Evolutionary conservation across 2,797 vertebrate species (phyloP).

Genomic region (Pseudochromis fuscus): DNA sequence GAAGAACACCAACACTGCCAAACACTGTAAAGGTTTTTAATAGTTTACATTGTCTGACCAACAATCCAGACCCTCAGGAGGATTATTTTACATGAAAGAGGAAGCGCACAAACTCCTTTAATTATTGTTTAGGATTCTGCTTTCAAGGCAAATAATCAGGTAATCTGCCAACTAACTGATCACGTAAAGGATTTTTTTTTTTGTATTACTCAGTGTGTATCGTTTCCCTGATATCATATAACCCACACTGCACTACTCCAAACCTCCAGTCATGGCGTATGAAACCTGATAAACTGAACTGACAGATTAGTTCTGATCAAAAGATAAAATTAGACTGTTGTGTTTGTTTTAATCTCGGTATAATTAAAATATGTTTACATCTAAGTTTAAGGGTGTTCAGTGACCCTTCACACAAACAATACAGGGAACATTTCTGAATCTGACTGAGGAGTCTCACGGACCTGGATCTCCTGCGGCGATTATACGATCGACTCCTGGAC

Average conservation of each 20-base stretch:
- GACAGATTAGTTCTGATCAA: no score
- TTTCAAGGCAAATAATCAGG: no score
- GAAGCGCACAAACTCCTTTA: background rate
- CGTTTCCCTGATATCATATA: no score
- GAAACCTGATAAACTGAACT: no score
- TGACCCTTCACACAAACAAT: background rate
- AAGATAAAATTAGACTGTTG: background rate
- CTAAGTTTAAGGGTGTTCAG: background rate
- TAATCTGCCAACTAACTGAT: no score
- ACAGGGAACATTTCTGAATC: background rate
- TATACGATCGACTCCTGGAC: slow-evolving; percentile 91
- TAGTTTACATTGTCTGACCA: background rate
- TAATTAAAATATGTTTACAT: background rate
- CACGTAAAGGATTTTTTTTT: no score
- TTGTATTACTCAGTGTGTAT: no score
- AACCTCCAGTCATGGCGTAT: no score
- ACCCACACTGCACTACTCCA: no score
- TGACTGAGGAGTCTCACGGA: slow-evolving; percentile 61
- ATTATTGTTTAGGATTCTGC: no score
- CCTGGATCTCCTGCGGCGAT: slow-evolving; percentile 91
- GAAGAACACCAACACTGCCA: background rate
- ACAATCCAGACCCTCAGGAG: background rate
- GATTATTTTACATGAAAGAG: background rate
- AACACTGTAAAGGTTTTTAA: background rate
- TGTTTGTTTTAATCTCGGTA: background rate